Conservation (phyloP, 2,113 vertebrate genomes). For the Crypturellus undulatus region DNA sequence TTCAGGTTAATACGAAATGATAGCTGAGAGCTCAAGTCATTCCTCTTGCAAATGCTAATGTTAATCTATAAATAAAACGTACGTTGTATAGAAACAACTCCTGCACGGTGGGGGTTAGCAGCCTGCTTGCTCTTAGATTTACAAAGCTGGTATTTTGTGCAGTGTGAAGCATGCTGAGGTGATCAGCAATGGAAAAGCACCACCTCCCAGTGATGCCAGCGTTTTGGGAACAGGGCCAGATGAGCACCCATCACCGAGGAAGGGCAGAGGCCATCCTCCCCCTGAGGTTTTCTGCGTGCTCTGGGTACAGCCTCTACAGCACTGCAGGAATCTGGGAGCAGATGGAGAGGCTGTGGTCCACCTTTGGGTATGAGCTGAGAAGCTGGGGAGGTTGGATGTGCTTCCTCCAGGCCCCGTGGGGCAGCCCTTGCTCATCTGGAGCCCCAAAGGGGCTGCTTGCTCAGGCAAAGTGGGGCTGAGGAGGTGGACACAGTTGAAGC, state of each 20-base stretch:
- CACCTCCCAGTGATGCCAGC: rapidly evolving
- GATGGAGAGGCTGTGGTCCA: background rate
- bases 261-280: background rate
- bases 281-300: background rate
- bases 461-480: background rate
- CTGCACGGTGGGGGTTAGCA: rapidly evolving
- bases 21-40: slow-evolving; percentile 56
- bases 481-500: background rate
- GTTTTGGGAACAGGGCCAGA: rapidly evolving
- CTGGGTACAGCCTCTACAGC: background rate
- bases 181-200: rapidly evolving
- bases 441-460: rapidly evolving
- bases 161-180: background rate
- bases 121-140: background rate
- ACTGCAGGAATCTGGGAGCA: background rate
- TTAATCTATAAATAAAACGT: slow-evolving; percentile 62
- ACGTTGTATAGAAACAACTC: slow-evolving; percentile 24
- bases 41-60: slow-evolving; percentile 60
- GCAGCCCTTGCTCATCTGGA: background rate
- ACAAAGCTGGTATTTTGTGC: background rate
- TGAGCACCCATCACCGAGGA: rapidly evolving
- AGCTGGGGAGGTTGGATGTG: background rate
- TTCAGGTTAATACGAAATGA: slow-evolving; percentile 68
- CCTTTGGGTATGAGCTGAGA: background rate
- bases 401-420: background rate